These are phyloP conservation scores for Orchesella cincta DNA, from an alignment of 1,140 invertebrate species.

Conservation along the genomic window DNA sequence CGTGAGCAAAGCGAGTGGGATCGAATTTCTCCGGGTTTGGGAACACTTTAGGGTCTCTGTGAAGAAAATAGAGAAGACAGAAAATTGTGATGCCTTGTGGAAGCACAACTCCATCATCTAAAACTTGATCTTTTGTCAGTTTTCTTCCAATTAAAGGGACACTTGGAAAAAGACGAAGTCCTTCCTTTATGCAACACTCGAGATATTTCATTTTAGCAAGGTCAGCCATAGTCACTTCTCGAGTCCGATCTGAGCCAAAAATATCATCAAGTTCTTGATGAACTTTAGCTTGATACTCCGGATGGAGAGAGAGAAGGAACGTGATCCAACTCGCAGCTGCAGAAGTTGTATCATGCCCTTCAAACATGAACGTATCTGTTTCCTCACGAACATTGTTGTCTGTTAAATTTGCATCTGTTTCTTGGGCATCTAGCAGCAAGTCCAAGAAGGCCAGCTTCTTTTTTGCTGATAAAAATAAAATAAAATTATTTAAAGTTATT, in stretches of 20 bases:
- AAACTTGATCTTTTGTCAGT: conserved; percentile 57
- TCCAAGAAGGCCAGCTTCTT: conserved; percentile 77
- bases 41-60: conserved; percentile 58
- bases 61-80: conserved; percentile 54
- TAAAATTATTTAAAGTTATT: too few relatives aligned
- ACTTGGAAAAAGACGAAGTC: conserved; percentile 67
- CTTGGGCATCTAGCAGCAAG: conserved; percentile 65
- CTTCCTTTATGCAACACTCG: conserved; percentile 76
- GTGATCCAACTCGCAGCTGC: conserved; percentile 81
- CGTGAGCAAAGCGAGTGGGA: conserved; percentile 61
- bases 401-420: conserved; percentile 58
- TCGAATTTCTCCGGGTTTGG: conserved; percentile 61
- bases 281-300: conserved; percentile 72
- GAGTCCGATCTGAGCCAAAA: conserved; percentile 69
- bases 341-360: conserved; percentile 90
- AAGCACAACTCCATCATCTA: conserved; percentile 52
- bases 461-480: too few relatives aligned
- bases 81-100: conserved; percentile 52
- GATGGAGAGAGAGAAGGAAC: conserved; percentile 76
- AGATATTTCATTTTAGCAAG: conserved; percentile 80
- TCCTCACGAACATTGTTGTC: conserved; percentile 74
- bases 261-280: conserved; percentile 75
- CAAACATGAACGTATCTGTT: conserved; percentile 82
- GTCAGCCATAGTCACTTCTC: conserved; percentile 74
- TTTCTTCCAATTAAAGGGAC: conserved; percentile 65